phyloP scores from a whole-genome alignment of 2,113 vertebrate genomes.

The Labeo catla region DNA sequence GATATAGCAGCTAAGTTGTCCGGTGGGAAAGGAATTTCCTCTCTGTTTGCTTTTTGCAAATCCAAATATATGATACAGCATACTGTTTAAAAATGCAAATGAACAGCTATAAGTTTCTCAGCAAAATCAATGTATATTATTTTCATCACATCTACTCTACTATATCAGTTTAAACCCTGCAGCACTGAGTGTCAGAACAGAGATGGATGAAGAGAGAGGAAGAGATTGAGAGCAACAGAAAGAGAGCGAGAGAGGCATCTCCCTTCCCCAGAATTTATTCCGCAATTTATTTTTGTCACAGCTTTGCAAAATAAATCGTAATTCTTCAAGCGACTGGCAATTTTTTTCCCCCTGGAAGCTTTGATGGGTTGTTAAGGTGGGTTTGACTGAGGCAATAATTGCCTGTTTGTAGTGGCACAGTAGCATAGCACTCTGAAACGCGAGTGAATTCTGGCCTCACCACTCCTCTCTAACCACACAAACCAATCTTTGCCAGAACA shows the following conservation, averaged over 20 bases:
- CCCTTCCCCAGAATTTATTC: constrained; percentile 41
- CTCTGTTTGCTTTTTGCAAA: not conserved
- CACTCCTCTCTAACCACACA: not conserved
- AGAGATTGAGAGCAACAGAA: constrained; percentile 52
- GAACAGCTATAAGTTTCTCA: constrained; percentile 46
- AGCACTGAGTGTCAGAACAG: constrained; percentile 45
- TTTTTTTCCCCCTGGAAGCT: constrained; percentile 42
- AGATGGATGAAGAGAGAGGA: constrained; percentile 58
- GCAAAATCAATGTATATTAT: constrained; percentile 57
- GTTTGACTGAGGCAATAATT: constrained; percentile 49
- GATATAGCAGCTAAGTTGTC: not conserved
- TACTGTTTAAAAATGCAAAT: constrained; percentile 51
- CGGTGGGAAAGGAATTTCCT: not conserved
- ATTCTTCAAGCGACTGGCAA: constrained; percentile 38
- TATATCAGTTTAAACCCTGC: constrained; percentile 52
- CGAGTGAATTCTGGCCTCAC: constrained; percentile 26
- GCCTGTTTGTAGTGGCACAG: constrained; percentile 22
- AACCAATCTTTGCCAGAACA: constrained; percentile 13
- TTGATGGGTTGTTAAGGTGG: constrained; percentile 56
- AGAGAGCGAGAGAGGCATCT: constrained; percentile 8
- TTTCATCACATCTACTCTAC: constrained; percentile 51
- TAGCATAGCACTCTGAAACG: not conserved
- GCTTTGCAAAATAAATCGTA: constrained; percentile 50
- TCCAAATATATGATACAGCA: constrained; percentile 48
- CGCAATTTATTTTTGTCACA: constrained; percentile 36